Evolutionary conservation across 2,888 invertebrate species (phyloP), one percentile per base, ranked within the genome.

Genomic region (Polyommatus iphigenia): DNA sequence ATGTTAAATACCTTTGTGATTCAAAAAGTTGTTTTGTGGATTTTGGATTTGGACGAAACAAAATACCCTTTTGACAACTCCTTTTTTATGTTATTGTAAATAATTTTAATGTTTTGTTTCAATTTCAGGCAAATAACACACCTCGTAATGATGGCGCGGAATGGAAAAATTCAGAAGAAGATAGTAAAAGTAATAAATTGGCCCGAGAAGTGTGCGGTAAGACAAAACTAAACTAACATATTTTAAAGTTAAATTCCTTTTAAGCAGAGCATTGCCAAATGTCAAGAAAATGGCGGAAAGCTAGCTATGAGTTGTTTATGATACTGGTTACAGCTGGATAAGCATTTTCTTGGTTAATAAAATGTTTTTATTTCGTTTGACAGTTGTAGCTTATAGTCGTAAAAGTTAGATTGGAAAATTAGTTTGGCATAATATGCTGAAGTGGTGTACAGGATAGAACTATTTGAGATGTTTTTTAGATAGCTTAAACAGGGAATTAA

Each of bases 131-230:
- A 20, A 76, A 32, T 59, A 41, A 36, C 15, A 20, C 62, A n/a
- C 59, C 29, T 36, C 59, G 76, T 13, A 59, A n/a, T 20, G 76
- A 76, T 36, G 41, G 76, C 18, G 59, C n/a, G 10, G 76, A 76
- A 36, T 76, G 76, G 76, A 76, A 76, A 15, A 76, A 76, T 62
- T 76, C 76, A 62, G 76, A 76, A 62, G 76, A 76, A 76, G 76
- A 76, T 36, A 36, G 76, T 41, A 76, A 76, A 24, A 76, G 76
- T 32, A 76, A 76, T 62, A 76, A 76, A 41, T 32, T 76, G 76
- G 76, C 76, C 18, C n/a, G 76, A 62, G 76, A 76, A 76, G 59
- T 36, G 36, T 76, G 76, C 76, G 54, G 41, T 75, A 57, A 78
- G 76, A 54, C 13, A 46, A 41, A n/a, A 72, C 18, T n/a, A 10